Conservation (phyloP, 2,888 invertebrate genomes). For the Tetragonula carbonaria region DNA sequence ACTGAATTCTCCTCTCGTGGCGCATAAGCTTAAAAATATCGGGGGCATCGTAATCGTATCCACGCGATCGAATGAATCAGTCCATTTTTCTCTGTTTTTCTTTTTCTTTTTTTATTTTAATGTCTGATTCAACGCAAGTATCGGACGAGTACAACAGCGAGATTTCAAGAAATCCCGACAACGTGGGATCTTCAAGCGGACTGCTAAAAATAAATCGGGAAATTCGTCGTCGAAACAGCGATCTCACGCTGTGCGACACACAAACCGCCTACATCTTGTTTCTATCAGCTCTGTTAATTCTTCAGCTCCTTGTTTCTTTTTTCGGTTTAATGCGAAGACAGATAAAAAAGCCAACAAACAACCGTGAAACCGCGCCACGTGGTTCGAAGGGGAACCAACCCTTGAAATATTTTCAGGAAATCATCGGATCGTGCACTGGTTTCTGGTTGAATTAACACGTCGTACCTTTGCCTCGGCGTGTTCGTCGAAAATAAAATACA, state of each 20-base stretch:
- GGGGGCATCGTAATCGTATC: no score
- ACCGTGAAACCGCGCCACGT: background rate
- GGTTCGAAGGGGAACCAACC: background rate
- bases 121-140: constrained; percentile 5
- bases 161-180: background rate
- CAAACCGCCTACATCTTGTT: background rate
- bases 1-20: background rate
- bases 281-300: background rate
- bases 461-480: background rate
- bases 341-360: background rate
- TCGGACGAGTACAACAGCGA: background rate
- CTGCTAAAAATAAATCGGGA: background rate
- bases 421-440: background rate
- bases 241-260: background rate
- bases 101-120: background rate
- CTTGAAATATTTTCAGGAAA: background rate
- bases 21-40: constrained; percentile 3
- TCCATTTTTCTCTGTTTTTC: no score
- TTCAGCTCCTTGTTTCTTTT: background rate
- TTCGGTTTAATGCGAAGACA: background rate
- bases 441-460: background rate
- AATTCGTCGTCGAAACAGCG: background rate
- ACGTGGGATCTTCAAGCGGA: background rate
- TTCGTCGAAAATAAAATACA: no score
- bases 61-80: background rate